Percentiles rank a stretch among this genome's conserved stretches.
phyloP scores from a whole-genome alignment of 2,888 invertebrate species.

The Trachelus stipa region DNA sequence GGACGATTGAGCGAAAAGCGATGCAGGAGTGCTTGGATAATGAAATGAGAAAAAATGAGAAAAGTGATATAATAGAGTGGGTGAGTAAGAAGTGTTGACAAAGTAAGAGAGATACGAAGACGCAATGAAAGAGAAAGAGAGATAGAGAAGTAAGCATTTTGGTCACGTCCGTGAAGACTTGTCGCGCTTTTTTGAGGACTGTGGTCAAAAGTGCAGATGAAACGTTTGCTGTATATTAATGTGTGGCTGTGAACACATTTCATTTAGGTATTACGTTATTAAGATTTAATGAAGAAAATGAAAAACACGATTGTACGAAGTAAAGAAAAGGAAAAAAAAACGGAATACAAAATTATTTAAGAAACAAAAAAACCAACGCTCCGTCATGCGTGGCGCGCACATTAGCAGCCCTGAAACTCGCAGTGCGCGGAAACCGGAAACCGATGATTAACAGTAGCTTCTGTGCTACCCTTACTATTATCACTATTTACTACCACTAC shows the following conservation, averaged over 20 bases:
- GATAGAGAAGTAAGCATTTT: neutral
- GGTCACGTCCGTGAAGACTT: neutral
- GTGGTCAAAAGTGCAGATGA: slow-evolving; percentile 2
- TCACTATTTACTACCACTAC: neutral
- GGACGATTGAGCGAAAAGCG: neutral
- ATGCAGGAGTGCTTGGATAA: neutral
- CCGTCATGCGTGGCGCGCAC: neutral
- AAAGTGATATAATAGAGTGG: neutral
- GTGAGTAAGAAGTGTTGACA: neutral
- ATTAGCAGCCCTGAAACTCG: slow-evolving; percentile 3
- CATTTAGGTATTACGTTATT: slow-evolving; percentile 42
- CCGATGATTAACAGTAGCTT: neutral
- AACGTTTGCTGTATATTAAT: slow-evolving; percentile 53
- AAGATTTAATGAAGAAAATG: neutral
- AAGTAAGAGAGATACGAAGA: neutral
- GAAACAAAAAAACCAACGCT: neutral
- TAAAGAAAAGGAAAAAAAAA: neutral
- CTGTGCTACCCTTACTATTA: neutral
- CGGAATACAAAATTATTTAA: neutral
- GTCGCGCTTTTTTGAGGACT: neutral
- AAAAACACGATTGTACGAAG: slow-evolving; percentile 4
- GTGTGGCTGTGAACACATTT: slow-evolving; percentile 68
- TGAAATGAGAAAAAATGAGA: neutral
- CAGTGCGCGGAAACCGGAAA: neutral
- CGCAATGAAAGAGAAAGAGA: neutral